Conservation (phyloP, 2,888 invertebrate species). For the Pinctada fucata region DNA sequence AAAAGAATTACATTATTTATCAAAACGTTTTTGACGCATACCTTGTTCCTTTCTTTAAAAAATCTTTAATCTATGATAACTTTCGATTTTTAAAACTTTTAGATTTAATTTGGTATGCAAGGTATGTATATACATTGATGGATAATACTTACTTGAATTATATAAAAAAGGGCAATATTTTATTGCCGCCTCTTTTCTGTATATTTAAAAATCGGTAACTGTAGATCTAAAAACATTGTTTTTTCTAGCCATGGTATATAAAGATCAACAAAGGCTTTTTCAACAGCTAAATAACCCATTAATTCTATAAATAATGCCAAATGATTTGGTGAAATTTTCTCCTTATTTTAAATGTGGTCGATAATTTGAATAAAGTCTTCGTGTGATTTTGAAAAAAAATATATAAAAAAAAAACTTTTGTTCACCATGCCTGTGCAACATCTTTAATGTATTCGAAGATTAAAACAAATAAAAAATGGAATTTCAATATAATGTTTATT, state of each 20-base stretch:
- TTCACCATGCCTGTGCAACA: background rate
- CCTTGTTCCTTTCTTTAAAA: background rate
- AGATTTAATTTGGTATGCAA: background rate
- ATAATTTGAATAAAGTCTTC: no score
- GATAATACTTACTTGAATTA: background rate
- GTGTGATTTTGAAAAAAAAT: no score
- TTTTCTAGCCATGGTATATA: background rate
- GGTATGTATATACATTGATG: background rate
- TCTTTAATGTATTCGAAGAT: background rate
- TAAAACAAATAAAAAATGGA: background rate
- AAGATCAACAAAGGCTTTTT: no score
- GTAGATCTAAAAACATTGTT: background rate
- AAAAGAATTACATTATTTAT: no score
- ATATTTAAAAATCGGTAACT: background rate
- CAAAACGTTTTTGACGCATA: no score
- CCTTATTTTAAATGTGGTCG: no score
- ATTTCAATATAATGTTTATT: background rate
- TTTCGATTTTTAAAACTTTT: background rate
- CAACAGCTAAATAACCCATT: no score
- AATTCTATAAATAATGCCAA: no score
- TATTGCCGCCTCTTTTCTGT: background rate
- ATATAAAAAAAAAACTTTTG: background rate
- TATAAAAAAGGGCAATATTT: background rate
- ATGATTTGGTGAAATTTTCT: no score
- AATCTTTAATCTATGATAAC: background rate